Conservation (phyloP, 2,113 vertebrate species). For the Apus apus region DNA sequence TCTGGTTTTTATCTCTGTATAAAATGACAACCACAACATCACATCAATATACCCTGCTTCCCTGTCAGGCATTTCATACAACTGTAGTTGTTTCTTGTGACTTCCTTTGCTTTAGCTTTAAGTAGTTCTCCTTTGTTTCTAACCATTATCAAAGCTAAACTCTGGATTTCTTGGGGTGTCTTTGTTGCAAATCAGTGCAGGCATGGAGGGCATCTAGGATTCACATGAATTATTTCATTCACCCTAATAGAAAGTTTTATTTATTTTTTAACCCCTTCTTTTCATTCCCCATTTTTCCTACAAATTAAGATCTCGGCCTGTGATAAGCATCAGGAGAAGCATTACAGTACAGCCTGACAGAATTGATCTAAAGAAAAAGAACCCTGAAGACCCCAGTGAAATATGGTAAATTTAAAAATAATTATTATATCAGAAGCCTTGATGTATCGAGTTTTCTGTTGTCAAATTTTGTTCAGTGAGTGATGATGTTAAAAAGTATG, state of each 20-base stretch:
- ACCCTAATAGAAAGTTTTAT: background rate
- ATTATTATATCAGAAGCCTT: background rate
- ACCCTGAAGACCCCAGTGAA: constrained; percentile 76
- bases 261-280: background rate
- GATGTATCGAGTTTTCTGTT: background rate
- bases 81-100: background rate
- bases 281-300: background rate
- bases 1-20: rapidly evolving
- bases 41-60: background rate
- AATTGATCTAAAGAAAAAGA: constrained; percentile 80
- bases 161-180: background rate
- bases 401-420: constrained; percentile 81
- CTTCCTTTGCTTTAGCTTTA: background rate
- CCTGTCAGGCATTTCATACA: background rate
- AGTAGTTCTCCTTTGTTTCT: background rate
- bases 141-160: background rate
- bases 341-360: constrained; percentile 82
- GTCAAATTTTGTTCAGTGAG: background rate
- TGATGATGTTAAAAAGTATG: background rate
- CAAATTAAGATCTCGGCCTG: constrained; percentile 84
- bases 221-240: background rate
- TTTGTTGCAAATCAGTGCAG: background rate
- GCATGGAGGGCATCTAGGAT: background rate
- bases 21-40: background rate
- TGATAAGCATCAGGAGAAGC: constrained; percentile 85